Evolutionary conservation across 2,797 vertebrate genomes (phyloP).

Genomic region (Rachycentron canadum): DNA sequence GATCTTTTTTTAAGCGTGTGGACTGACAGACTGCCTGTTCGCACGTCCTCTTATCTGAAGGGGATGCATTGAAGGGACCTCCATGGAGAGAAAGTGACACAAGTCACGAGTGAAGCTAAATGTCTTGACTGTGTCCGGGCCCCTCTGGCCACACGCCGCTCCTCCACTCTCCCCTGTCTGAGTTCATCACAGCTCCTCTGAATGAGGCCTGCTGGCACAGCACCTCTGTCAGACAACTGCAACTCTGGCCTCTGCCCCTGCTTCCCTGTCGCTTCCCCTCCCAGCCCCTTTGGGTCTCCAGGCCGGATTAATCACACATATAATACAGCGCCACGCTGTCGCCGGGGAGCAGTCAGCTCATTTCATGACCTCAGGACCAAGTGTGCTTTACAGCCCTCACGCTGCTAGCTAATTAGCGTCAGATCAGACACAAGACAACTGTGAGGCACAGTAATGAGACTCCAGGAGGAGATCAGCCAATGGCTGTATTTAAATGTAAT

Average conservation of each 20-base stretch:
- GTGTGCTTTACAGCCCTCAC: constrained; percentile 77
- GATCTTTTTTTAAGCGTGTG: constrained; percentile 78
- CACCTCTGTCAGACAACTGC: constrained; percentile 85
- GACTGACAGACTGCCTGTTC: constrained; percentile 80
- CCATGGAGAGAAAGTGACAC: constrained; percentile 84
- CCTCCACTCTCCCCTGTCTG: constrained; percentile 82
- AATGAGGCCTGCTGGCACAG: constrained; percentile 87
- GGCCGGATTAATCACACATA: constrained; percentile 84
- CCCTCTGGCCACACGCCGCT: constrained; percentile 78
- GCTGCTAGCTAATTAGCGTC: constrained; percentile 82
- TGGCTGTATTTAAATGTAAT: constrained; percentile 81
- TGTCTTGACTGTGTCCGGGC: constrained; percentile 85
- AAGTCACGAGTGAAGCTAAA: constrained; percentile 87
- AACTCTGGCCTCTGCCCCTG: constrained; percentile 75
- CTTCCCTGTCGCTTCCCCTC: constrained; percentile 27
- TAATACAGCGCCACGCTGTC: constrained; percentile 71
- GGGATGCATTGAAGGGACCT: constrained; percentile 82
- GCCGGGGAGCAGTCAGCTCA: constrained; percentile 77
- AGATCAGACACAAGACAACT: constrained; percentile 80
- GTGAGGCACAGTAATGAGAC: constrained; percentile 75
- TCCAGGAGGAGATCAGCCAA: constrained; percentile 68
- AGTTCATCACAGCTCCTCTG: constrained; percentile 80
- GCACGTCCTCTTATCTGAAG: constrained; percentile 80
- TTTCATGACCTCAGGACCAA: constrained; percentile 78
- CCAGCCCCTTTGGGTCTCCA: constrained; percentile 51